These are phyloP conservation scores for Caenorhabditis sp. DNA, from an alignment of 2,888 invertebrate genomes.

Conservation along the genomic window DNA sequence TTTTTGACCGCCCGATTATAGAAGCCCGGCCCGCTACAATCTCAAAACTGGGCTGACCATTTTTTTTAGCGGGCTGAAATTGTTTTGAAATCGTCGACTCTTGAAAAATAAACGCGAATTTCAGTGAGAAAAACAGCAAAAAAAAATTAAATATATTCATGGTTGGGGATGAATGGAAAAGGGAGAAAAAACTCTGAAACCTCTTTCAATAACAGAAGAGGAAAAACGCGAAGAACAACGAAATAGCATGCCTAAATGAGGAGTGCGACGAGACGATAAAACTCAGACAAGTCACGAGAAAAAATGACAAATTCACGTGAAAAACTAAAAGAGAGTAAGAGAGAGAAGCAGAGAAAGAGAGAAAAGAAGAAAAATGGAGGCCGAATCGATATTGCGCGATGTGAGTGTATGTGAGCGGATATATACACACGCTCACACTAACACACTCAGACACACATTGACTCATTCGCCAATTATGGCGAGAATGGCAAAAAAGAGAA, in stretches of 20 bases:
- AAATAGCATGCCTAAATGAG: neutral
- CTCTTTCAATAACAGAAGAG: neutral
- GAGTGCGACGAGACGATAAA: neutral
- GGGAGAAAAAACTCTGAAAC: neutral
- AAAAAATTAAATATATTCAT: neutral
- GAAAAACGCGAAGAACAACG: too few species aligned
- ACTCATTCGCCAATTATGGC: constrained; percentile 22
- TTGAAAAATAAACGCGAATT: neutral
- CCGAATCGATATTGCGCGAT: neutral
- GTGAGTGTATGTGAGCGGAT: neutral
- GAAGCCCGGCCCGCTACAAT: too few species aligned
- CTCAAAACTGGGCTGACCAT: too few species aligned
- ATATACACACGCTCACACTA: neutral
- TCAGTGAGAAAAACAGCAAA: neutral
- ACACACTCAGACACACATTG: constrained; percentile 9
- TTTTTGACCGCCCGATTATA: too few species aligned
- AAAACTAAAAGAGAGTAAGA: neutral
- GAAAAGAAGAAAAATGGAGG: neutral
- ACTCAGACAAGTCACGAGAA: constrained; percentile 2
- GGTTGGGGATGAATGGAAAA: neutral
- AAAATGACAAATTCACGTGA: constrained; percentile 3
- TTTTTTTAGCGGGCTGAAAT: too few species aligned
- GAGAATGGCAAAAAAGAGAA: constrained; percentile 5
- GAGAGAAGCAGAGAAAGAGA: constrained; percentile 1
- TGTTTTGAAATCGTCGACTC: too few species aligned